Conservation (phyloP, 35 echinoderm and acorn worm species). For the Anneissia japonica region DNA sequence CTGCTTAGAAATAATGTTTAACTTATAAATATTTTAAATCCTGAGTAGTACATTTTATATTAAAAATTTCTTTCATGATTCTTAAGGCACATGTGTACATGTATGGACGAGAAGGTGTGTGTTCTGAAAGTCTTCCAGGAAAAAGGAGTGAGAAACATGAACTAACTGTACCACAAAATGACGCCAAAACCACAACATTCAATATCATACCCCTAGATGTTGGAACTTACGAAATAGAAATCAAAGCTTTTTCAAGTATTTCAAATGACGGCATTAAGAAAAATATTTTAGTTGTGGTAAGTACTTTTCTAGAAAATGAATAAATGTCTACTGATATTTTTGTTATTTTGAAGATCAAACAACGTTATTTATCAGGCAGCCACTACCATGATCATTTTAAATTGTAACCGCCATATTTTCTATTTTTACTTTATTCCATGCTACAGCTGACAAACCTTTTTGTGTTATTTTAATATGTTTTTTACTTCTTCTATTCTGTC, state of each 20-base stretch:
- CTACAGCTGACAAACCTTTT: too few relatives aligned
- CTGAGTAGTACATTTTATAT: background rate
- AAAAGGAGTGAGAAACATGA: background rate
- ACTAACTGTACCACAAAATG: conserved; percentile 7
- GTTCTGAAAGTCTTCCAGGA: conserved; percentile 44
- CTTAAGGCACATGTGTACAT: conserved; percentile 49
- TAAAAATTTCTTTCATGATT: background rate
- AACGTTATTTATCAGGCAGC: too few relatives aligned
- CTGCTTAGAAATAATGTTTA: too few relatives aligned
- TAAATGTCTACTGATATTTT: too few relatives aligned
- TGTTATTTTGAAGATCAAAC: too few relatives aligned
- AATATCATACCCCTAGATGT: conserved; percentile 64
- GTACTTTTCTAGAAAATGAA: too few relatives aligned
- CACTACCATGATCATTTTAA: too few relatives aligned
- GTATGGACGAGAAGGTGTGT: conserved; percentile 40
- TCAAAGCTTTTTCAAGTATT: conserved; percentile 3
- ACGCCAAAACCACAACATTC: conserved; percentile 43
- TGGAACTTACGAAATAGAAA: conserved; percentile 39
- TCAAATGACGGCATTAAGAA: conserved; percentile 55
- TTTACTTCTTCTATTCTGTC: too few relatives aligned
- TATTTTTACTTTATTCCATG: too few relatives aligned
- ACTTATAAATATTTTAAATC: too few relatives aligned
- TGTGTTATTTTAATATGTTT: too few relatives aligned
- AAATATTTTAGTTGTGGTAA: conserved; percentile 63
- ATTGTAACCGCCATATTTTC: too few relatives aligned